phyloP scores from a whole-genome alignment of 2,797 vertebrate species.

The Peromyscus eremicus region DNA sequence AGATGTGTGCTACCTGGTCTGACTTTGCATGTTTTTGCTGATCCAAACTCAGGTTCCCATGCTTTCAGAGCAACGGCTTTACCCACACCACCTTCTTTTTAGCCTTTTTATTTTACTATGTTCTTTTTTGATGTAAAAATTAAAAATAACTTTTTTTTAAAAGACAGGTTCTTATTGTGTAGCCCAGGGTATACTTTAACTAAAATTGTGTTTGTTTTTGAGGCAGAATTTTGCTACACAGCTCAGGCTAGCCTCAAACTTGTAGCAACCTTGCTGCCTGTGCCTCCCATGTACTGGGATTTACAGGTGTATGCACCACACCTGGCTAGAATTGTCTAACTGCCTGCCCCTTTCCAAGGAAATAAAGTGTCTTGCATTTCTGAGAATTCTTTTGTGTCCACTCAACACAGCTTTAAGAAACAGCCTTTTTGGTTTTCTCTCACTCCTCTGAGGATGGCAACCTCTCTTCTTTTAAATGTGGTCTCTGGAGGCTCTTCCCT shows the following conservation, averaged over 20 bases:
- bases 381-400: background rate
- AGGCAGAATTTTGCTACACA: background rate
- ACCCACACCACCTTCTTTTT: background rate
- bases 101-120: background rate
- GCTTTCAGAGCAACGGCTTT: background rate
- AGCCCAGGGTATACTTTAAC: background rate
- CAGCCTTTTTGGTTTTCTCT: background rate
- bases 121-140: constrained; percentile 1
- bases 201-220: background rate
- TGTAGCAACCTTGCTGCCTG: background rate
- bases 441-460: background rate
- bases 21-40: background rate
- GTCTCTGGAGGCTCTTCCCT: background rate
- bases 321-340: background rate
- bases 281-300: background rate
- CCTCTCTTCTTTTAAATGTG: background rate
- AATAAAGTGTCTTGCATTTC: background rate
- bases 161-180: background rate
- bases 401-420: background rate
- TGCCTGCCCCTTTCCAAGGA: background rate
- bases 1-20: background rate
- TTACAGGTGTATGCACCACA: background rate
- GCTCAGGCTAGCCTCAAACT: background rate
- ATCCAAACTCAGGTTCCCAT: background rate
- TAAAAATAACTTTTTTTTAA: background rate